Evolutionary conservation across 2,113 vertebrate genomes (phyloP), one percentile per base, ranked within the genome.

Genomic region (Sialia sialis): DNA sequence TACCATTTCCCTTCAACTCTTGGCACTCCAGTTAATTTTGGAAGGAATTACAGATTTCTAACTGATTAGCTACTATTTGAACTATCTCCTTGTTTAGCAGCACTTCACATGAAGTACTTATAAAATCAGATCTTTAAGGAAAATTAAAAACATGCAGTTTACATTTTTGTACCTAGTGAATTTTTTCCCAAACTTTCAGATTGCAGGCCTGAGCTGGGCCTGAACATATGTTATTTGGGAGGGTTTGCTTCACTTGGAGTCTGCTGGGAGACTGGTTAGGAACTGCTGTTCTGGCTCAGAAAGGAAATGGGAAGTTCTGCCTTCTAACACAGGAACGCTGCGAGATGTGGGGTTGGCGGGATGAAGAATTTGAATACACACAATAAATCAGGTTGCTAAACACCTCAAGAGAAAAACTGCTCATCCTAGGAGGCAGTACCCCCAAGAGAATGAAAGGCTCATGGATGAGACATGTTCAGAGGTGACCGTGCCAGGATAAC

Each of bases 371-470:
- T 29, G 20, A 52, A 43, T 67, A 38, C 49, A 74, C 62, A 70
- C 64, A 52, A 64, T 51, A 73, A 74, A 92, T 94, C 93, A 66
- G 83, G 89, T 86, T 84, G 87, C 84, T 97, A 46, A 93, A 97
- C 39, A 72, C 93, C 93, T 94, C 85, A 43, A 87, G 93, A 96
- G 87, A 68, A 78, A 84, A 94, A 79, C 58, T 92, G 88, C 92
- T 90, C 93, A 90, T 95, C 96, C 76, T 89, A 17, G 70, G 93
- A 95, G 85, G 80, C 94, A 52, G 49, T 93, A 29, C 81, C 27
- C 95, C 93, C 84, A 13, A 11, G 94, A 95, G 96, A 90, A 63
- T 90, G 72, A 94, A 93, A 64, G 59, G 84, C 89, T 95, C 81
- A 1, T 10, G 27, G 93, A 94, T 27, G 73, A 97, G 94, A 79